phyloP scores from a whole-genome alignment of 2,888 invertebrate genomes.

The Heliconius ethilla region DNA sequence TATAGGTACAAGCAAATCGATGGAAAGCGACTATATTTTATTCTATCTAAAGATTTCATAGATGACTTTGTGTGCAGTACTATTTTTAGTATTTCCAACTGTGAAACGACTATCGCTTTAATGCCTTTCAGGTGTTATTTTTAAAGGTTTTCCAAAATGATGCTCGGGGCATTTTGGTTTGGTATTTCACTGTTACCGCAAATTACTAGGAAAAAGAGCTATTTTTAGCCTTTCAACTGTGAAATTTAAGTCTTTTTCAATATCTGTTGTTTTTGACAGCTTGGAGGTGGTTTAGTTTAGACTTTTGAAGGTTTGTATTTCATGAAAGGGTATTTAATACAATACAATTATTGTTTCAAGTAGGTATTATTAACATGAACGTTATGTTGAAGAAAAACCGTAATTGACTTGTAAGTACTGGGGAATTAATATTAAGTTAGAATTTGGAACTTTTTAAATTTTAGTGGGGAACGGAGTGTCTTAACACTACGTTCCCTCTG shows the following conservation, averaged over 20 bases:
- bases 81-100: constrained; percentile 12
- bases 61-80: constrained; percentile 26
- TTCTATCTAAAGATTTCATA: constrained; percentile 36
- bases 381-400: too few species aligned
- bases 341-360: too few species aligned
- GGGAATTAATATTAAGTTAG: too few species aligned
- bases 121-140: constrained; percentile 7
- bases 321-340: too few species aligned
- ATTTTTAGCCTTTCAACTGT: not conserved
- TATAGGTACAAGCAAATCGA: not conserved
- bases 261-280: not conserved
- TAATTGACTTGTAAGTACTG: too few species aligned
- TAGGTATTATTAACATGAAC: too few species aligned
- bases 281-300: not conserved
- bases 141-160: constrained; percentile 7
- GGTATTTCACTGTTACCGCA: constrained; percentile 8
- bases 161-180: constrained; percentile 5
- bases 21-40: not conserved
- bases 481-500: too few species aligned
- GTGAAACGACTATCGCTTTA: constrained; percentile 5
- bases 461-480: too few species aligned
- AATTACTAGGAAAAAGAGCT: constrained; percentile 7
- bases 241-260: not conserved
- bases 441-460: too few species aligned
- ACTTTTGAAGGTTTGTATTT: too few species aligned